These are phyloP conservation scores for Synergus gifuensis DNA, from an alignment of 2,888 invertebrate species.

Conservation along the genomic window DNA sequence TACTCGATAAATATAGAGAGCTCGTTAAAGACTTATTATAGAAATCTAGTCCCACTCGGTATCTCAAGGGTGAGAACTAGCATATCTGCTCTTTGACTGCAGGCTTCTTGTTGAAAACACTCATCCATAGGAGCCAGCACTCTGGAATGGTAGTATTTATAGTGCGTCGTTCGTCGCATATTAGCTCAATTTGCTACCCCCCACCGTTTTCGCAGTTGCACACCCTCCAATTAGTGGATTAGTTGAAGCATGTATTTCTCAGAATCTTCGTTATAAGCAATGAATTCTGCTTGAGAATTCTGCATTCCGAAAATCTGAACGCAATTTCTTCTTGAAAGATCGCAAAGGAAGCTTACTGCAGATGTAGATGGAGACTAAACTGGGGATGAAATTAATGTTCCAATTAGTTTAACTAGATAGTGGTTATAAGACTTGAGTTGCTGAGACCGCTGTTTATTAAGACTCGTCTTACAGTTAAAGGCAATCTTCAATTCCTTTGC, in stretches of 20 bases:
- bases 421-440: background rate
- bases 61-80: conserved; percentile 42
- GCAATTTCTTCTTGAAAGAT: background rate
- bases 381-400: background rate
- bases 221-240: conserved; percentile 63
- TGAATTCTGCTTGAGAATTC: background rate
- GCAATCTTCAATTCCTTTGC: no score
- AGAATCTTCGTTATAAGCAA: background rate
- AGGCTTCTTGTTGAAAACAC: conserved; percentile 42
- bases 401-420: conserved; percentile 1
- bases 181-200: conserved; percentile 60
- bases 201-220: conserved; percentile 40
- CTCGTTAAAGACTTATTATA: conserved; percentile 36
- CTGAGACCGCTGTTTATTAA: background rate
- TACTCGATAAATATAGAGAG: conserved; percentile 11
- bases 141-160: conserved; percentile 56
- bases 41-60: conserved; percentile 14
- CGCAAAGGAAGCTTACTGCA: background rate
- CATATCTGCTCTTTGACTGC: background rate
- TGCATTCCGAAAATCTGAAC: conserved; percentile 7
- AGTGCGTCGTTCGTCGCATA: conserved; percentile 58
- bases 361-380: background rate
- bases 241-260: conserved; percentile 56
- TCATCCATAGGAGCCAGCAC: background rate
- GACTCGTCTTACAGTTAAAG: no score